Base-by-base conservation (phyloP, 2,888 invertebrate species). In the Eristalis pertinax region DNA sequence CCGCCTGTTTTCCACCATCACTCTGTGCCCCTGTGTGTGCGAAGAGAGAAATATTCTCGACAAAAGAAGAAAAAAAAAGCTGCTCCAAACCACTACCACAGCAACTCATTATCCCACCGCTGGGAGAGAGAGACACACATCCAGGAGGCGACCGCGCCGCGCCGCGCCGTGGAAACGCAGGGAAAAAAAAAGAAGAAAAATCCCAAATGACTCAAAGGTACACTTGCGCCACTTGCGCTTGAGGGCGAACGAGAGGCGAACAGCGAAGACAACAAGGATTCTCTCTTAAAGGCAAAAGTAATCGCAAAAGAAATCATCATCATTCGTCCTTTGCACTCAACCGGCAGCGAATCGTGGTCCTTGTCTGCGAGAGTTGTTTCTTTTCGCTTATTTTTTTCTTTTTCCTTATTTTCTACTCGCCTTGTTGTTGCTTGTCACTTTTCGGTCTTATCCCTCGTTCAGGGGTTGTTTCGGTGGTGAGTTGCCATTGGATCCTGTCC, bases 401-500 rank as follows among this genome's bases (percentile, higher is more conserved):
- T 32, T 29, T 58, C 15, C 11, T 15, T 13, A 2, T 1, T 67
- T 35, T 5, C 7, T 8, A 4, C 32, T 32, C 10, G 32, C 7
- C 32, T 32, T 8, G 32, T 10, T 8, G 32, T 32, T 32, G 32
- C 32, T 32, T 32, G 32, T 32, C 32, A 32, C 10, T 32, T 50
- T 35, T 63, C 60, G 50, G 50, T 43, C 67, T 67, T 72, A 69
- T 83, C 62, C 75, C 72, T 75, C 56, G 58, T 72, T 70, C 70
- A 79, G 70, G 86, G 86, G 78, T 79, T 79, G 83, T 72, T 84
- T 84, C 80, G 79, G 79, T 87, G 87, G 87, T 87, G 87, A 87
- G 72, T 87, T 84, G 68, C 84, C 76, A 87, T 87, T 87, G 87
- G 87, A 87, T 87, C 81, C 84, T 75, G 60, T 24, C 56, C 60